A percentile compares a stretch with the other conserved stretches of the same genome.
phyloP scores from a whole-genome alignment of 30 jellyfish, hydroid and myxozoan species.

The Turritopsis rubra region DNA sequence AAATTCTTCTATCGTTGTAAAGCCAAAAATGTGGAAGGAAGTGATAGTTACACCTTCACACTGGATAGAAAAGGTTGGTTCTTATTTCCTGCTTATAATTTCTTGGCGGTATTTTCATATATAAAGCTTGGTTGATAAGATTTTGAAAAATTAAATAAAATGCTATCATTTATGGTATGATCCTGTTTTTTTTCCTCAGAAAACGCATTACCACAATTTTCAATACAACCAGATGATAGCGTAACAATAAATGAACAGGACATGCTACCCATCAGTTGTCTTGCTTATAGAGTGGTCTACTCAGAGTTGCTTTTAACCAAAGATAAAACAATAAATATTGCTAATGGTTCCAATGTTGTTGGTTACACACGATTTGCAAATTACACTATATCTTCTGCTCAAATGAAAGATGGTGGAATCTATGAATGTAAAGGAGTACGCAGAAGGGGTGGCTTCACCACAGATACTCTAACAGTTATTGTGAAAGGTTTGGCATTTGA shows the following conservation, averaged over 20 bases:
- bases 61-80: background rate
- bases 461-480: background rate
- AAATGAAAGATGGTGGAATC: constrained; percentile 41
- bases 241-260: constrained; percentile 3
- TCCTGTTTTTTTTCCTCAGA: background rate
- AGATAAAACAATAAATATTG: background rate
- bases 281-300: background rate
- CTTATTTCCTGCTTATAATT: background rate
- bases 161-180: background rate
- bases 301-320: background rate
- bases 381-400: constrained; percentile 26
- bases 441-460: constrained; percentile 37
- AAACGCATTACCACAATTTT: constrained; percentile 12
- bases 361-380: background rate
- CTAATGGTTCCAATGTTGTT: background rate
- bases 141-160: background rate
- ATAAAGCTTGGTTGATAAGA: too few relatives aligned
- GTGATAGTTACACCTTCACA: background rate
- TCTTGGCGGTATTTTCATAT: too few relatives aligned
- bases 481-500: constrained; percentile 17
- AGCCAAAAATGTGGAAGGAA: constrained; percentile 2
- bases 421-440: constrained; percentile 43
- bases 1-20: constrained; percentile 15
- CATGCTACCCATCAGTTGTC: background rate
- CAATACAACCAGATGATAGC: background rate